Conservation (phyloP, 2,888 invertebrate species). For the Epistrophe grossulariae region DNA sequence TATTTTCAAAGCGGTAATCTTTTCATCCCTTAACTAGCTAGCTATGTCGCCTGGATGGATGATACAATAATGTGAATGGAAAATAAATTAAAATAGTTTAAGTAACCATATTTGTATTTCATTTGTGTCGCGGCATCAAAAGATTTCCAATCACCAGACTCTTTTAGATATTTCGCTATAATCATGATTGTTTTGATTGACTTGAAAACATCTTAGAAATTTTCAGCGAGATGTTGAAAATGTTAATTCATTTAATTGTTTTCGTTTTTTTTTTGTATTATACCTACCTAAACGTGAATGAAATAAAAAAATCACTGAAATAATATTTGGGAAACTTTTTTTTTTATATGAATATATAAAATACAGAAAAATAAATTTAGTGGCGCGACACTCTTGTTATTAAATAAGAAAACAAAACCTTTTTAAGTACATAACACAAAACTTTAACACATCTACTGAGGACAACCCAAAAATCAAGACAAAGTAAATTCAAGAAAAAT, state of each 20-base stretch:
- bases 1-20: conserved; percentile 54
- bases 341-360: background rate
- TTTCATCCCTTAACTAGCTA: conserved; percentile 36
- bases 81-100: conserved; percentile 48
- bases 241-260: background rate
- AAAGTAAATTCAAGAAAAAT: no score
- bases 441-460: no score
- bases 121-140: conserved; percentile 12
- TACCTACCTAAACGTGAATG: no score
- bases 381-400: no score
- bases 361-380: no score
- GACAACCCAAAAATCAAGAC: no score
- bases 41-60: conserved; percentile 28
- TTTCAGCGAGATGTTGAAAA: background rate
- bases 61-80: conserved; percentile 46
- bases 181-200: conserved; percentile 15
- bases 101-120: conserved; percentile 22
- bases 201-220: background rate
- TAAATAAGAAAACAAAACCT: no score
- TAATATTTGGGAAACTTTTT: background rate
- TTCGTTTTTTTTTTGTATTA: background rate
- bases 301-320: background rate
- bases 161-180: background rate
- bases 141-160: background rate
- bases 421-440: no score